Percentiles rank a stretch among this genome's conserved stretches.
These are phyloP conservation scores for Camponotus floridanus DNA, from an alignment of 1,140 invertebrate species.

Conservation along the genomic window DNA sequence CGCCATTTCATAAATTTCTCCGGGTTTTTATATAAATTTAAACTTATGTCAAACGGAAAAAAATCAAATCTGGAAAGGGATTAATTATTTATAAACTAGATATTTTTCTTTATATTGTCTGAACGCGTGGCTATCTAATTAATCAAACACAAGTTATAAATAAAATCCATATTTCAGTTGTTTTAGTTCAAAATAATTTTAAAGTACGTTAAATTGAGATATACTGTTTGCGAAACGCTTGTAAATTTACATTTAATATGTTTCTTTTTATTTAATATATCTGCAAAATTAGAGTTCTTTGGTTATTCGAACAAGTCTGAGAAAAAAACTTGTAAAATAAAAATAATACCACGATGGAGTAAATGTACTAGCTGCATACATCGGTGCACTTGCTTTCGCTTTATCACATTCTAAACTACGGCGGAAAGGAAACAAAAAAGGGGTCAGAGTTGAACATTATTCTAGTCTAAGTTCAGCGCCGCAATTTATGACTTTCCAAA, in stretches of 20 bases:
- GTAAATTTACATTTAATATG: background rate
- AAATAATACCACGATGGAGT: background rate
- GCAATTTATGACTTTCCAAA: slow-evolving; percentile 22
- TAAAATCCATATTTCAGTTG: background rate
- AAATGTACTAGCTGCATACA: background rate
- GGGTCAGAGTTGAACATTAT: background rate
- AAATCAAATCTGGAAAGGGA: too few relatives aligned
- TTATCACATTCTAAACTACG: background rate
- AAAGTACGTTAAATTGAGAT: background rate
- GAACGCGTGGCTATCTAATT: too few relatives aligned
- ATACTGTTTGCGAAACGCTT: background rate
- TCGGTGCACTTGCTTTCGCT: background rate
- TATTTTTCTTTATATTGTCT: too few relatives aligned
- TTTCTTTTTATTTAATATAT: background rate
- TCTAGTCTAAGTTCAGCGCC: background rate
- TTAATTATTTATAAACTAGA: background rate
- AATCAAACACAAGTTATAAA: background rate
- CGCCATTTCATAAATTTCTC: too few relatives aligned
- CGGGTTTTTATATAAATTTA: too few relatives aligned
- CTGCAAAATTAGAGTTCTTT: slow-evolving; percentile 5
- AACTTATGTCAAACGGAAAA: too few relatives aligned
- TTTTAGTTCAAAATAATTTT: background rate
- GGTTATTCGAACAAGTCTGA: background rate
- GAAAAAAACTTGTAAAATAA: background rate
- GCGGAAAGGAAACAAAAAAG: background rate